Percentiles rank a stretch among this genome's conserved stretches.
Conservation (phyloP, 2,113 vertebrate species). For the Eulacestoma nigropectus region DNA sequence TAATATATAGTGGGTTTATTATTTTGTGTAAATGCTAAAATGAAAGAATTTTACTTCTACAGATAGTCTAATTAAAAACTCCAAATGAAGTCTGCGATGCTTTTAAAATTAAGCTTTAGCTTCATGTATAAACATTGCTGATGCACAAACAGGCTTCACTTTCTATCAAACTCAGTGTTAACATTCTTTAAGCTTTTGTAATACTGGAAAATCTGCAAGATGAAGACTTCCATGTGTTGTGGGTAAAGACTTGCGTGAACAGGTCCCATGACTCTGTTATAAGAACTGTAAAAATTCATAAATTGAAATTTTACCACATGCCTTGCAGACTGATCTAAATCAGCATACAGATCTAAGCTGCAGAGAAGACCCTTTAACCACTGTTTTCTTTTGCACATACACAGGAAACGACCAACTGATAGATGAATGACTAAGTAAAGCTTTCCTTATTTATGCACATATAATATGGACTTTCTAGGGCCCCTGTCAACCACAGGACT, state of each 20-base stretch:
- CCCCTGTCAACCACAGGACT: not conserved
- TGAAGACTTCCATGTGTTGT: not conserved
- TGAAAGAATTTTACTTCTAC: not conserved
- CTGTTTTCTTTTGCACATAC: not conserved
- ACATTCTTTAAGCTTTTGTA: not conserved
- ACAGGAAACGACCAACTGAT: not conserved
- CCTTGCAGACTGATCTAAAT: not conserved
- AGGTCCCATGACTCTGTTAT: not conserved
- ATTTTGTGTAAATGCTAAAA: not conserved
- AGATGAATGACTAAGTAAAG: not conserved
- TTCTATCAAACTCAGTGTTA: not conserved
- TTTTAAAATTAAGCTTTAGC: not conserved
- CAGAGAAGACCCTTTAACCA: not conserved
- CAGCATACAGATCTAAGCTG: not conserved
- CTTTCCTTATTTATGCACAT: not conserved
- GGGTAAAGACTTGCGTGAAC: not conserved
- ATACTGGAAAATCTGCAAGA: not conserved
- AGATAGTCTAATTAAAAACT: not conserved
- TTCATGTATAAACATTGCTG: not conserved
- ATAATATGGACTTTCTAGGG: not conserved
- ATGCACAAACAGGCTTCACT: not conserved
- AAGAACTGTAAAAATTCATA: not conserved
- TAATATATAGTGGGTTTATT: not conserved
- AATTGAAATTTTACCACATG: not conserved
- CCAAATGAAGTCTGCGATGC: not conserved